Percentiles rank a stretch among this genome's conserved stretches.
phyloP scores from a whole-genome alignment of 2,113 vertebrate genomes.

The Myiopsitta monachus region DNA sequence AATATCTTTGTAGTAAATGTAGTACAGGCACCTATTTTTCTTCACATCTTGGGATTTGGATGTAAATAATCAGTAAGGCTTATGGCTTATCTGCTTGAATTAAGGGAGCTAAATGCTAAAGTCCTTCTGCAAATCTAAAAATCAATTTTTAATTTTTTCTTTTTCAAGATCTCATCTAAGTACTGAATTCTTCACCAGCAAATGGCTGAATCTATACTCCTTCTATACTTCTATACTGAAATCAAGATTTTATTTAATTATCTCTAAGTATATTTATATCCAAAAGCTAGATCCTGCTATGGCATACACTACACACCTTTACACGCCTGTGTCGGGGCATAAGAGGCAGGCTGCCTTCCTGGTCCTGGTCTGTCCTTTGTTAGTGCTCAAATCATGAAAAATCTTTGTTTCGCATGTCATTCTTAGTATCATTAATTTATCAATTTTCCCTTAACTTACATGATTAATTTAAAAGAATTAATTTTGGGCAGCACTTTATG shows the following conservation, averaged over 20 bases:
- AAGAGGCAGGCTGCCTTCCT: neutral
- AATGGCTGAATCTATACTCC: neutral
- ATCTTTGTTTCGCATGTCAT: neutral
- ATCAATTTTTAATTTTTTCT: neutral
- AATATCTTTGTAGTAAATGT: neutral
- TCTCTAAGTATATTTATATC: neutral
- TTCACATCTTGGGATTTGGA: neutral
- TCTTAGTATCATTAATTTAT: neutral
- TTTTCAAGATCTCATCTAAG: neutral
- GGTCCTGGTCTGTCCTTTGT: neutral
- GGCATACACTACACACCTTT: neutral
- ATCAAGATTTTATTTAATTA: neutral
- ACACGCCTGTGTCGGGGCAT: fast-evolving
- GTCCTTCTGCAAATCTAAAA: neutral
- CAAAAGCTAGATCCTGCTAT: neutral
- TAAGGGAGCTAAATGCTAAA: neutral
- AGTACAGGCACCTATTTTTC: neutral
- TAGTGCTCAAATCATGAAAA: neutral
- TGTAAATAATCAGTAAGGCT: neutral
- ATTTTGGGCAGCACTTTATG: neutral
- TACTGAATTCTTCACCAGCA: neutral
- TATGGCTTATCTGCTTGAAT: neutral
- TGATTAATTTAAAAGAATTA: neutral
- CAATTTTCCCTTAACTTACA: neutral
- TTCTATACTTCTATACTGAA: neutral